A percentile compares a stretch with the other conserved stretches of the same genome.
Conservation (phyloP, 2,797 vertebrate genomes). For the Parotocinclus haroldoi region DNA sequence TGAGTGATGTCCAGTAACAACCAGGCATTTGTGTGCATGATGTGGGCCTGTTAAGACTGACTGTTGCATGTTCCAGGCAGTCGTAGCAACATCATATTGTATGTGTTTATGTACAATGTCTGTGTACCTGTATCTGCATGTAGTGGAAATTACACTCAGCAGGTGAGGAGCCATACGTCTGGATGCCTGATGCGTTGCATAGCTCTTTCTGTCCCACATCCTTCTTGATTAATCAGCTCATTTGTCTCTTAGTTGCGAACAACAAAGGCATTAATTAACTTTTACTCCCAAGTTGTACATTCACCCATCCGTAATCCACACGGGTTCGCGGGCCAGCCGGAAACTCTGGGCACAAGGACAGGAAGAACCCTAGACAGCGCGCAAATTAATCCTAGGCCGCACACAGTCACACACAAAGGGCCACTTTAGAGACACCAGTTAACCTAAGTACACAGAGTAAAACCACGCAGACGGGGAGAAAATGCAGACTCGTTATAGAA, state of each 20-base stretch:
- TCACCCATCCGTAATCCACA: no score
- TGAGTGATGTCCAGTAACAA: slow-evolving; percentile 3
- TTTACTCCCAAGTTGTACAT: no score
- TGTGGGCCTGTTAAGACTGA: background rate
- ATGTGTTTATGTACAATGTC: slow-evolving; percentile 4
- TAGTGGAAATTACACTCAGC: slow-evolving; percentile 22
- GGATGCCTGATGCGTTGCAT: slow-evolving; percentile 13
- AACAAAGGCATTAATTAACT: no score
- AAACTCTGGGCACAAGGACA: no score
- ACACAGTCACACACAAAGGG: no score
- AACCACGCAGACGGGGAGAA: no score
- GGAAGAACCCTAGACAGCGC: no score
- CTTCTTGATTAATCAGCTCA: background rate
- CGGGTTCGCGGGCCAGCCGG: no score
- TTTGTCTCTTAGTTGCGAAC: background rate
- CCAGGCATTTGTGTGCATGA: background rate
- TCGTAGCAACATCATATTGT: background rate
- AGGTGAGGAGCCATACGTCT: slow-evolving; percentile 26
- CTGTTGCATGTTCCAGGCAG: slow-evolving; percentile 21
- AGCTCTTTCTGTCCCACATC: background rate
- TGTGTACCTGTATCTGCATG: background rate
- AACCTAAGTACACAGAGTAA: no score
- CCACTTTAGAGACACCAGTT: no score
- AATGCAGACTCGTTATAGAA: no score
- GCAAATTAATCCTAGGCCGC: no score